Conservation (phyloP, 2,888 invertebrate genomes). For the Drosophila prolongata region DNA sequence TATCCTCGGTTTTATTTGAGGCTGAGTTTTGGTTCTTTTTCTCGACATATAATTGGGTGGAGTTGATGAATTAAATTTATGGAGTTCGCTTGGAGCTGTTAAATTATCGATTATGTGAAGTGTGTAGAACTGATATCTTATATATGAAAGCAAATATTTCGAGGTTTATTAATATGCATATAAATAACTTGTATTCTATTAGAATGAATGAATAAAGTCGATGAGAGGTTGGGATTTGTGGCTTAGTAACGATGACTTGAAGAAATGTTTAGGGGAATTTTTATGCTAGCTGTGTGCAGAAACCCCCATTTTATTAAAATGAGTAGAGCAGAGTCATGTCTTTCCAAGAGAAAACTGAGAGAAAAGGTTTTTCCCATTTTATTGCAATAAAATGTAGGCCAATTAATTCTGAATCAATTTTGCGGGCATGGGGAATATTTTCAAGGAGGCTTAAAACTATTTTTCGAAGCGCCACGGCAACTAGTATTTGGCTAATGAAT, state of each 20-base stretch:
- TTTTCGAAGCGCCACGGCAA: conserved; percentile 56
- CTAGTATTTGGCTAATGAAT: conserved; percentile 52
- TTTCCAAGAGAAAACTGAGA: background rate
- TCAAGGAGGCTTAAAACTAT: conserved; percentile 4
- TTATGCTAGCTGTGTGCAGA: background rate
- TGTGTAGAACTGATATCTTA: background rate
- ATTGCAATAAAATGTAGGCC: conserved; percentile 4
- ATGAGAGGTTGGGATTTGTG: background rate
- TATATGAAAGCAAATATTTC: conserved; percentile 19
- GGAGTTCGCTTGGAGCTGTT: conserved; percentile 10
- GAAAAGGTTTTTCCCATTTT: background rate
- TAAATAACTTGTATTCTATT: conserved; percentile 11
- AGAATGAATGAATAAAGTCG: conserved; percentile 27
- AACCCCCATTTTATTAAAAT: background rate
- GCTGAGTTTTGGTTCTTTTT: conserved; percentile 4
- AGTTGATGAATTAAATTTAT: conserved; percentile 54
- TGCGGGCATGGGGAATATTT: background rate
- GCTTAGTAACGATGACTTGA: conserved; percentile 30
- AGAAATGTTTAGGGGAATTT: conserved; percentile 9
- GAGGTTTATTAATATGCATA: conserved; percentile 18
- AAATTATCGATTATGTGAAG: conserved; percentile 13
- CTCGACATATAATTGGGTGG: conserved; percentile 21
- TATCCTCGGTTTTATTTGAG: conserved; percentile 35
- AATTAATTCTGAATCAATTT: background rate
- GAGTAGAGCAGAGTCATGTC: background rate